Conservation (phyloP, 2,797 vertebrate genomes). For the Sebastes diaconus region DNA sequence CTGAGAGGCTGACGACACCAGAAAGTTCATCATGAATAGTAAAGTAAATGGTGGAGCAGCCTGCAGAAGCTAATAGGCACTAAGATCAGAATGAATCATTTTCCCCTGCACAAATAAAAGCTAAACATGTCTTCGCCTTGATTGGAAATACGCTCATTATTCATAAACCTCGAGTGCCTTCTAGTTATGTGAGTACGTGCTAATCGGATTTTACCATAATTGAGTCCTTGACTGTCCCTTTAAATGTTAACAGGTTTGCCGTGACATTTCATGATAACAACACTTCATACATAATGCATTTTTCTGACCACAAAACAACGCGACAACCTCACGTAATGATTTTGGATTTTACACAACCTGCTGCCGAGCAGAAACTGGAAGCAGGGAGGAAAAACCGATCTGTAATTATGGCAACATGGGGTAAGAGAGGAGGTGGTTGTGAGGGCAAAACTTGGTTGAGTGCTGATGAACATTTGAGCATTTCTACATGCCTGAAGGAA, state of each 20-base stretch:
- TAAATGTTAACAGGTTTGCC: slow-evolving; percentile 21
- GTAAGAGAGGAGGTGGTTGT: slow-evolving; percentile 35
- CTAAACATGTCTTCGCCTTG: background rate
- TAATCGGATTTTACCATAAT: slow-evolving; percentile 19
- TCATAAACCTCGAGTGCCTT: slow-evolving; percentile 8
- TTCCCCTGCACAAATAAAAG: background rate
- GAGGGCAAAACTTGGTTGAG: slow-evolving; percentile 52
- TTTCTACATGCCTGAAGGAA: slow-evolving; percentile 83
- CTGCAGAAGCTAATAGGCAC: background rate
- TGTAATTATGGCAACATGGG: slow-evolving; percentile 59
- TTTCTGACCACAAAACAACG: slow-evolving; percentile 10
- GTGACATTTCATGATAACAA: slow-evolving; percentile 35
- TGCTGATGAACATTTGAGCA: slow-evolving; percentile 82
- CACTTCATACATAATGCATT: slow-evolving; percentile 43
- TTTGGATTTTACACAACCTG: slow-evolving; percentile 12
- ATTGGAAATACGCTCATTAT: background rate
- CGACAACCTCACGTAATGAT: background rate
- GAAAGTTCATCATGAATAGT: slow-evolving; percentile 8
- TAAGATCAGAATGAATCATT: background rate
- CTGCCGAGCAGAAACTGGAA: background rate
- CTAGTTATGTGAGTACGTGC: background rate
- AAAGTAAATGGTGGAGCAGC: background rate
- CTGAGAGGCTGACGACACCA: background rate
- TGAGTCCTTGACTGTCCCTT: slow-evolving; percentile 44
- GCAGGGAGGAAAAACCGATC: slow-evolving; percentile 40